phyloP scores from a whole-genome alignment of 2,888 invertebrate genomes.

The Thysanoteuthis rhombus region DNA sequence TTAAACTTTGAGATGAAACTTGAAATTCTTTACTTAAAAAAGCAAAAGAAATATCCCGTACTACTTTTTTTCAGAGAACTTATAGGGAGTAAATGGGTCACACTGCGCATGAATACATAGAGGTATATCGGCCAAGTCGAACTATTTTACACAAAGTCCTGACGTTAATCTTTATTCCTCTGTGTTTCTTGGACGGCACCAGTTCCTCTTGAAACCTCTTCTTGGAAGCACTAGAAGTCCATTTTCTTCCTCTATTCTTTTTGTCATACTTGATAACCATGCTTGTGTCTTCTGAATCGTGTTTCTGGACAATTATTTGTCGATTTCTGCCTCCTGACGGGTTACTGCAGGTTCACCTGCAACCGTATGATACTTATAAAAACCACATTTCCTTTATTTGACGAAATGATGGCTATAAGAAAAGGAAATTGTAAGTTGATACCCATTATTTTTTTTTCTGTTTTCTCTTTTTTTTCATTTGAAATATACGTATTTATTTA shows the following conservation, averaged over 20 bases:
- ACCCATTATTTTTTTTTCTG: neutral
- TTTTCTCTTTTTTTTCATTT: neutral
- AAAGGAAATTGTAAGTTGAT: neutral
- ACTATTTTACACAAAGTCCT: neutral
- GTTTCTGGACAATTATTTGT: neutral
- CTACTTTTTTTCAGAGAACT: too few relatives aligned
- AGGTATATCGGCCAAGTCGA: neutral
- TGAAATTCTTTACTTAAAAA: too few relatives aligned
- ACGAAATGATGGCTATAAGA: neutral
- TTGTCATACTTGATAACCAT: neutral
- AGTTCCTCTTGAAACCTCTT: neutral
- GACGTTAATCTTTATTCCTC: neutral
- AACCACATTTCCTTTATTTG: neutral
- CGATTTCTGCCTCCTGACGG: neutral
- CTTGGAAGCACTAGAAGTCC: neutral
- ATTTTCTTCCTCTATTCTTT: neutral
- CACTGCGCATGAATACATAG: neutral
- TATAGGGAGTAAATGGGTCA: neutral
- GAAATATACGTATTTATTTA: neutral
- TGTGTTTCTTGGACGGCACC: neutral
- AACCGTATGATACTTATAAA: neutral
- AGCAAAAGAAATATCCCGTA: too few relatives aligned
- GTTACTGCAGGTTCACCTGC: neutral
- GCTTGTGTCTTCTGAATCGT: neutral
- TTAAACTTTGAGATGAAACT: too few relatives aligned